phyloP scores from a whole-genome alignment of 2,113 vertebrate species.

The Pica pica region DNA sequence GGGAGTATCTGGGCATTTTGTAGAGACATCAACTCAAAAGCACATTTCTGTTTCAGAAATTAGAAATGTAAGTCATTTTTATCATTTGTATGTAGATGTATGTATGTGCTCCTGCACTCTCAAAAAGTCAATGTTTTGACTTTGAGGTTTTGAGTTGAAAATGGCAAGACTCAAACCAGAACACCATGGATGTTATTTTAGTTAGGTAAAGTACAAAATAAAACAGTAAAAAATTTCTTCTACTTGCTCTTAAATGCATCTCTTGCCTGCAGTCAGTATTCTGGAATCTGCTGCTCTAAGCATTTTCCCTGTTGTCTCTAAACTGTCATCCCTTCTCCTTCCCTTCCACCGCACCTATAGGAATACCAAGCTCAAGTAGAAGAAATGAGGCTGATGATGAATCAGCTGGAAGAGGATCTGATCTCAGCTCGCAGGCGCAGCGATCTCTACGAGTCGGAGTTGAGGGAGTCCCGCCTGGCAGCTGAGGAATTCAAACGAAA shows the following conservation, averaged over 20 bases:
- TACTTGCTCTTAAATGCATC: neutral
- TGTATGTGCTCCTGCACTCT: neutral
- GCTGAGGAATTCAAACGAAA: slow-evolving; percentile 96
- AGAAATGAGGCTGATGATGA: slow-evolving; percentile 94
- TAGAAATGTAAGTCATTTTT: slow-evolving; percentile 40
- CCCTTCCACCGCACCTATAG: slow-evolving; percentile 62
- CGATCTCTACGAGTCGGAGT: slow-evolving; percentile 92
- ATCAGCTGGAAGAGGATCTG: slow-evolving; percentile 95
- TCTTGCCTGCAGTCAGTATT: neutral
- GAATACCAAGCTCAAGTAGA: slow-evolving; percentile 97
- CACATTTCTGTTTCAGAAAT: slow-evolving; percentile 58
- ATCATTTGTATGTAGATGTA: neutral
- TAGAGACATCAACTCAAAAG: slow-evolving; percentile 53
- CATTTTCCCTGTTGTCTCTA: neutral
- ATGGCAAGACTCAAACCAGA: neutral
- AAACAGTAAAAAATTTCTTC: too few species aligned
- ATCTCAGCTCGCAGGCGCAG: slow-evolving; percentile 93
- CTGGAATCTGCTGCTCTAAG: neutral
- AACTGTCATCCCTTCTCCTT: neutral
- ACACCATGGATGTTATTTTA: neutral
- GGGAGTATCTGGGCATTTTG: slow-evolving; percentile 58
- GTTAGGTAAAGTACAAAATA: too few species aligned
- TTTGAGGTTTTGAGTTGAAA: neutral
- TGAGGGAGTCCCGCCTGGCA: slow-evolving; percentile 89
- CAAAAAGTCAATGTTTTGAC: neutral